Evolutionary conservation across 1,140 invertebrate species (phyloP).

Genomic region (Phenacoccus solenopsis): DNA sequence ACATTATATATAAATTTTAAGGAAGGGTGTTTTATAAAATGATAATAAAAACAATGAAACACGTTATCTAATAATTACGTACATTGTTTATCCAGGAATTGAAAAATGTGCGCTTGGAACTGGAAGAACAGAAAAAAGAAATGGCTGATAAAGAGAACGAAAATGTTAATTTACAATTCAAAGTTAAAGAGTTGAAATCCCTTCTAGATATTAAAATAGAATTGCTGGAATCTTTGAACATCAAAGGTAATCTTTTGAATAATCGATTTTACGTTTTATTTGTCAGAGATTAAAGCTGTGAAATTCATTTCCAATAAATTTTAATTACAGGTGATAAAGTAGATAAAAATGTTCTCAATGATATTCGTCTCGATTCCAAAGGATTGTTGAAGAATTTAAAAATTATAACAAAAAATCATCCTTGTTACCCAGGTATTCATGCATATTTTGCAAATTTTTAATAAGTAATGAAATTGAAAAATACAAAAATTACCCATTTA

Average conservation of each 20-base stretch:
- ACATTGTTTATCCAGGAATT: background rate
- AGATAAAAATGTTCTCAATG: background rate
- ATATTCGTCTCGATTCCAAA: background rate
- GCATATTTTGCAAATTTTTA: background rate
- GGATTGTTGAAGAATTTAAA: background rate
- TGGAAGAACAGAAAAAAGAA: background rate
- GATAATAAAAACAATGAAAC: no score
- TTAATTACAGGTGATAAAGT: background rate
- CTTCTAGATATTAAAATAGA: background rate
- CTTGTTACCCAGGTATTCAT: background rate
- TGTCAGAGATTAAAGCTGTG: no score
- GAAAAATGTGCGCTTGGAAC: background rate
- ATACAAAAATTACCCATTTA: background rate
- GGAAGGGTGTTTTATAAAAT: no score
- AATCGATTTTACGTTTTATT: background rate
- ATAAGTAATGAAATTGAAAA: background rate
- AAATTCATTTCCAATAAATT: background rate
- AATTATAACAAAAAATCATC: background rate
- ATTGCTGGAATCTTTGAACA: background rate
- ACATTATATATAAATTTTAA: no score
- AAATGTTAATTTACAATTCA: background rate
- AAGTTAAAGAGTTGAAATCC: background rate
- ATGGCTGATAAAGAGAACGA: background rate
- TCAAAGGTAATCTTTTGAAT: background rate
- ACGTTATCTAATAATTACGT: no score